Conservation (phyloP, 2,113 vertebrate species). For the Microcebus jonahi region DNA sequence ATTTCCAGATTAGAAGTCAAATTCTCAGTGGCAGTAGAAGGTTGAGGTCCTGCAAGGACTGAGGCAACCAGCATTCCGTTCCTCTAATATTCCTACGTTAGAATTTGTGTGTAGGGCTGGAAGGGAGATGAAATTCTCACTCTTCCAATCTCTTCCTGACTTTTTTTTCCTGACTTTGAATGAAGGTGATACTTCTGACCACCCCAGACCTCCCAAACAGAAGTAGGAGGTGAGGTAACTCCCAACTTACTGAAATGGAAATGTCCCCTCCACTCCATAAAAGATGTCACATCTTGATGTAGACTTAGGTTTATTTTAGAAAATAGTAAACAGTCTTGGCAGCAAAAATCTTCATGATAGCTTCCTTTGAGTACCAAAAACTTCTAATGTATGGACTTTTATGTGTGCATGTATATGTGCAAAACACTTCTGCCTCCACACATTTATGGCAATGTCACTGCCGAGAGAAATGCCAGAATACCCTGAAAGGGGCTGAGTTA, state of each 20-base stretch:
- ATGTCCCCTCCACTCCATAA: background rate
- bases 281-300: background rate
- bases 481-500: background rate
- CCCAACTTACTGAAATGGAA: constrained; percentile 8
- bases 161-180: background rate
- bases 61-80: background rate
- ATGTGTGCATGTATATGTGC: background rate
- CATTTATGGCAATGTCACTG: background rate
- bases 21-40: background rate
- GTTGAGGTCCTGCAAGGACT: background rate
- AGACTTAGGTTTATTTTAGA: constrained; percentile 25
- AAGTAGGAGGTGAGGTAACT: background rate
- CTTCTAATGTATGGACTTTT: background rate
- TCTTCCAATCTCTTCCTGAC: background rate
- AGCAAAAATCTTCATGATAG: background rate
- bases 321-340: constrained; percentile 8
- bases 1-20: constrained; percentile 34
- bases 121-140: background rate
- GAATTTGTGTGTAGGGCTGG: background rate
- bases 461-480: background rate
- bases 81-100: background rate
- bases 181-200: background rate
- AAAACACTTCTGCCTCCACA: background rate
- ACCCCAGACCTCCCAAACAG: background rate
- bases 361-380: background rate